Evolutionary conservation across 2,113 vertebrate species (phyloP), one percentile per base, ranked within the genome.

Genomic region (Psittacara wagleri): DNA sequence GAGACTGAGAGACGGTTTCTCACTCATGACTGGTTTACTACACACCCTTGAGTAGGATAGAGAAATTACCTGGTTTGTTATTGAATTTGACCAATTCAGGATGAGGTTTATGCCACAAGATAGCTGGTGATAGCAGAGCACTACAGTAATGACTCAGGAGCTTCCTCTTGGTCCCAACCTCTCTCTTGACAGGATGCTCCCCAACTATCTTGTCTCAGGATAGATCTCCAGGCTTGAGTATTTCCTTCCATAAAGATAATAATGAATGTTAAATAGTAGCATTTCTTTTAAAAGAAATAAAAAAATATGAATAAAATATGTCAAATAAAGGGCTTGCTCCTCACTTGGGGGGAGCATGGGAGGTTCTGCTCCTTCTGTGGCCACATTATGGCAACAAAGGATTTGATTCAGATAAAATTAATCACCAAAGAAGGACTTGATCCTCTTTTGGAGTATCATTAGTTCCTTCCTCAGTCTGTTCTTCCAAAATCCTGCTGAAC

Each of bases 401-500:
- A 73, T 61, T 83, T 79, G 17, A 27, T 55, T 83, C 62, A 74
- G 54, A 73, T 54, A 51, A 82, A 94, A 87, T 43, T 54, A 92
- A 75, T 51, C 69, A 17, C 61, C 19, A 46, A 88, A 91, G 89
- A 83, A 68, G 19, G 28, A 70, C 13, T 28, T 76, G 43, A 84
- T 82, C 27, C 79, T 77, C 68, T 91, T 85, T 87, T 78, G 44
- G 54, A 96, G n/a, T 46, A 48, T 85, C 74, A 73, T 86, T 70
- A 94, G 67, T 67, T 93, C 52, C 44, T 91, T 97, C 82, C 90
- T 93, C 44, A 86, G 43, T 68, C 48, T 35, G 64, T 52, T 88
- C 59, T 86, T 96, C 83, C 90, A 91, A 73, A 94, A 80, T 91
- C 43, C 54, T 93, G 78, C 94, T 63, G 64, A 95, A 89, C 35